Base-by-base conservation (phyloP, 2,797 vertebrate species). In the Lepilemur ruficaudatus region DNA sequence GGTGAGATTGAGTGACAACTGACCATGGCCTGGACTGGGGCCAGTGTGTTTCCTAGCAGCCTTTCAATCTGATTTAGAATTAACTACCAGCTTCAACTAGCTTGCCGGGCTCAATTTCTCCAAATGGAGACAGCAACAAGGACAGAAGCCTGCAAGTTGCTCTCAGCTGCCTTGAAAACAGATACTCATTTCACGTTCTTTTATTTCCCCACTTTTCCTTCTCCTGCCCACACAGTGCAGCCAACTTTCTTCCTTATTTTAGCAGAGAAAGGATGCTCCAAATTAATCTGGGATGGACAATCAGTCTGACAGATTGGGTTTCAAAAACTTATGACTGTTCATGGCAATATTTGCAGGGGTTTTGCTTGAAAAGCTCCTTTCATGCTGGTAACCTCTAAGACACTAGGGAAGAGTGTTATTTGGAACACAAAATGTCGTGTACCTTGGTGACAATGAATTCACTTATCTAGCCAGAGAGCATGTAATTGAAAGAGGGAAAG, bases 121-220 rank as follows among this genome's bases (percentile, higher is more conserved):
- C 86, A 94, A 73, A 72, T 48, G 22, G 28, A 89, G 72, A 89
- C 30, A 76, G 12, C 0, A 50, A 4, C 41, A 61, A 41, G 38
- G 38, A 72, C 28, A 94, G 43, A 46, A 94, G 12, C 78, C 93
- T 92, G 55, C 10, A 73, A 72, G 96, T 92, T 81, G 89, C 46
- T 48, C 69, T 50, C 41, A 94, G 70, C 93, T 78, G 95, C 63
- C 83, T 83, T 57, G 38, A 94, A 96, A 94, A 89, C 9, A 72
- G 46, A 55, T 28, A n/a, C 11, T 83, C 67, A 84, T 97, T 98
- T 97, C 84, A 91, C 2, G 4, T 93, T 89, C 32, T 94, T 96
- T 96, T 95, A 86, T 12, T 75, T 88, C 83, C 91, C 92, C 20
- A 90, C 67, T 43, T 86, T 89, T 14, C 23, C 10, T 57, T 92